phyloP scores from a whole-genome alignment of 2,113 vertebrate genomes.

The Ellobius talpinus region DNA sequence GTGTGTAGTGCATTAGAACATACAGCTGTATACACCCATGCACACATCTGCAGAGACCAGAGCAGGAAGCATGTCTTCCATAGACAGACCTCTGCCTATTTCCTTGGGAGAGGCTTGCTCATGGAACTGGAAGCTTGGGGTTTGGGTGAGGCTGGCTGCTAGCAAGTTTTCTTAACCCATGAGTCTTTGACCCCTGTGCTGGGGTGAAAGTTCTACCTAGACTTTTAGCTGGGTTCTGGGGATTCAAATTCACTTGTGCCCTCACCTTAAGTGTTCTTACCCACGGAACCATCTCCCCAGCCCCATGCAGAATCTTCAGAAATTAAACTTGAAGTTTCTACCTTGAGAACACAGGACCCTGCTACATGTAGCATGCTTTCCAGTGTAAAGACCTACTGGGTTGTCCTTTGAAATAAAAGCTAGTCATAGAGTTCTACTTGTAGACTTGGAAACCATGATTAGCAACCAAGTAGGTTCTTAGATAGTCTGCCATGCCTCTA shows the following conservation, averaged over 20 bases:
- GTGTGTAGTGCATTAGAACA: not conserved
- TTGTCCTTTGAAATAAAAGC: not conserved
- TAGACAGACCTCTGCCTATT: not conserved
- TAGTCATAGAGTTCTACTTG: not conserved
- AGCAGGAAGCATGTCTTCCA: no score
- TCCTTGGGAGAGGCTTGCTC: not conserved
- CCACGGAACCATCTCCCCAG: no score
- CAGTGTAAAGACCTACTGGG: not conserved
- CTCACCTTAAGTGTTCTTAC: not conserved
- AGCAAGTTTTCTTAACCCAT: not conserved
- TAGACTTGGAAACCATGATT: not conserved
- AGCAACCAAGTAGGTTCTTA: not conserved
- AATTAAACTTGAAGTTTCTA: not conserved
- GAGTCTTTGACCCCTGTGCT: not conserved
- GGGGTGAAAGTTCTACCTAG: not conserved
- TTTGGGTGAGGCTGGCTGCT: no score
- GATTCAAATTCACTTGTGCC: not conserved
- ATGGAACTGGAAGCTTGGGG: not conserved
- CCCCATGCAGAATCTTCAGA: not conserved
- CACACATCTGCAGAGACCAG: not conserved
- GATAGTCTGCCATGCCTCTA: not conserved
- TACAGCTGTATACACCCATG: no score
- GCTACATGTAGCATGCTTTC: not conserved
- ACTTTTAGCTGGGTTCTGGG: not conserved
- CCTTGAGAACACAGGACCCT: not conserved